Conservation (phyloP, 2,113 vertebrate genomes). For the Neolamprologus ventralis region DNA sequence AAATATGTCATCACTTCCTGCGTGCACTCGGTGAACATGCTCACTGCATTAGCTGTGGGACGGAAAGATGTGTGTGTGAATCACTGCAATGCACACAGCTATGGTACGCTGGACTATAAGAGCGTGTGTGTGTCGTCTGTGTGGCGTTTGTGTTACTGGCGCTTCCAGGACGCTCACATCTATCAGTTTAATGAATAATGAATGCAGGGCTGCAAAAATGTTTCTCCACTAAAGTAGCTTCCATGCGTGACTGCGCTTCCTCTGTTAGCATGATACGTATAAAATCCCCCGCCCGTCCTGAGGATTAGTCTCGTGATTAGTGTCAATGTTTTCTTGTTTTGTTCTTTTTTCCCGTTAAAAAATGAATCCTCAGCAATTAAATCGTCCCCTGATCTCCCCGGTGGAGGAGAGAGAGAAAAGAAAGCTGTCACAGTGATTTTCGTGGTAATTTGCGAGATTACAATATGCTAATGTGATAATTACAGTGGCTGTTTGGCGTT, state of each 20-base stretch:
- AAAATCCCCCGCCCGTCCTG: background rate
- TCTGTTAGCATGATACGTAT: background rate
- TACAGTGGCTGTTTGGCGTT: slow-evolving; percentile 49
- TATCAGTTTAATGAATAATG: slow-evolving; percentile 36
- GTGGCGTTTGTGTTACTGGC: background rate
- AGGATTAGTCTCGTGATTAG: slow-evolving; percentile 26
- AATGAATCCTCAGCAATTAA: background rate
- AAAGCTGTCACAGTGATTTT: slow-evolving; percentile 53
- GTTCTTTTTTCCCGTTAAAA: background rate
- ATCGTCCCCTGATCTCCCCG: slow-evolving; percentile 7
- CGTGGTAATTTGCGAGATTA: slow-evolving; percentile 65
- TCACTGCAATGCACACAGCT: background rate
- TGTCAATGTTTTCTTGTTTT: background rate
- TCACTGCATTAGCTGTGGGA: slow-evolving; percentile 24
- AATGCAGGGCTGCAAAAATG: background rate
- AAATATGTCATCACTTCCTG: slow-evolving; percentile 57
- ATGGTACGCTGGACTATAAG: background rate
- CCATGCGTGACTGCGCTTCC: background rate
- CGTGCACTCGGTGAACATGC: slow-evolving; percentile 29
- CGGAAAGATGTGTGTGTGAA: background rate
- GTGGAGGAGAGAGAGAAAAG: slow-evolving; percentile 13
- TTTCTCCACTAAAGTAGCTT: background rate
- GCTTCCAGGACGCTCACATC: slow-evolving; percentile 21
- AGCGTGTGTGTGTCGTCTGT: background rate
- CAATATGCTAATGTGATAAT: slow-evolving; percentile 72